Evolutionary conservation across 2,888 invertebrate species (phyloP), one percentile per base, ranked within the genome.

Genomic region (Heliconius hortense): DNA sequence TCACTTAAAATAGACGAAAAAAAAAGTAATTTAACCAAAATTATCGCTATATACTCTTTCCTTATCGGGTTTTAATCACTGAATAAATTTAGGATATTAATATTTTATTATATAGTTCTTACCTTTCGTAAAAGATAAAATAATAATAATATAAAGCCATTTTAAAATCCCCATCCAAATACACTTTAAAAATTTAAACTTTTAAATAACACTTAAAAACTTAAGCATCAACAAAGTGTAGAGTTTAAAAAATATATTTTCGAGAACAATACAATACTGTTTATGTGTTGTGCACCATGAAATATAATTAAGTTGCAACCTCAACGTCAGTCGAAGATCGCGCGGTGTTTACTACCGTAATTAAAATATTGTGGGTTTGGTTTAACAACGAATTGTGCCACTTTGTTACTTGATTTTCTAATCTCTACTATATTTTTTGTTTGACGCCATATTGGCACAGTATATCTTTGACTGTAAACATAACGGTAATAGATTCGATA

Each of bases 241-340:
- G 60, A 71, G 62, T 5, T 24, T 53, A 74, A 77, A 73, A 73
- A 63, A 60, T 53, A 70, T 76, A 2, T 80, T 74, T 76, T 69
- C 74, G 72, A 74, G 79, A 79, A 79, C 79, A 80, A 80, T 80
- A 67, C 77, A 80, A 70, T 60, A 63, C 73, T 74, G 76, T 80
- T 80, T 80, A 78, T 73, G 77, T 72, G 77, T 77, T 73, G 77
- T 80, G 79, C 81, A 83, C 82, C 82, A 81, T 82, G 82, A 82
- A 83, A 85, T 81, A 84, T 85, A 86, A 88, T 88, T 87, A 88
- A 87, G 84, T 82, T 84, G 82, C 82, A 86, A 85, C 86, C 85
- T 86, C 85, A 87, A 85, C 85, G 85, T 82, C 84, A 84, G 84
- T 75, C 80, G 82, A 82, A 84, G 84, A 87, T 86, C 83, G 82